phyloP scores from a whole-genome alignment of 2,113 vertebrate genomes.

The Tichodroma muraria region DNA sequence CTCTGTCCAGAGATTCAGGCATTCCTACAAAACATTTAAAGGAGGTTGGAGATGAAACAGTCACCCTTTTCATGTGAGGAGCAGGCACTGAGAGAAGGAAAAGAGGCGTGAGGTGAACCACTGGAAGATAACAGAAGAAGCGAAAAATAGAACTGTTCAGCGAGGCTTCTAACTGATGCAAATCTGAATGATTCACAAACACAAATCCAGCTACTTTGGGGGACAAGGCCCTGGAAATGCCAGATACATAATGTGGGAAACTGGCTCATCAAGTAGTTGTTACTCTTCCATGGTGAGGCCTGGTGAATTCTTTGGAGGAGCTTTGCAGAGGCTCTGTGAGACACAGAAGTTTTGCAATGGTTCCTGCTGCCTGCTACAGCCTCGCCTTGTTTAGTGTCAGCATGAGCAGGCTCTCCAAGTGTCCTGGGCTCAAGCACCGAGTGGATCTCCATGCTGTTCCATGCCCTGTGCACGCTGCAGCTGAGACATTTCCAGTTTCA shows the following conservation, averaged over 20 bases:
- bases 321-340: not conserved
- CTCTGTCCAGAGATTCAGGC: not conserved
- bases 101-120: not conserved
- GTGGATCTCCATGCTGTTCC: not conserved
- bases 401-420: not conserved
- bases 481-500: conserved; percentile 44
- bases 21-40: not conserved
- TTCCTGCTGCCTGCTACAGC: not conserved
- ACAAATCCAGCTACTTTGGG: not conserved
- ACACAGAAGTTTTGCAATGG: not conserved
- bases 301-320: not conserved
- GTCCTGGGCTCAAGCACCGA: conserved; percentile 2
- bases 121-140: not conserved
- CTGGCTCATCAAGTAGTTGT: not conserved
- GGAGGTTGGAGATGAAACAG: not conserved
- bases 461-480: not conserved
- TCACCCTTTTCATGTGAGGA: not conserved
- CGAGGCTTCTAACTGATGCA: not conserved
- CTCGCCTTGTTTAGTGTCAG: not conserved
- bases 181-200: not conserved
- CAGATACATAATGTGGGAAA: not conserved
- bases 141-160: not conserved
- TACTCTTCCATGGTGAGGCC: not conserved
- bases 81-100: not conserved
- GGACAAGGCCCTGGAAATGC: not conserved